phyloP scores from a whole-genome alignment of 2,888 invertebrate genomes.

The Brassicogethes aeneus region DNA sequence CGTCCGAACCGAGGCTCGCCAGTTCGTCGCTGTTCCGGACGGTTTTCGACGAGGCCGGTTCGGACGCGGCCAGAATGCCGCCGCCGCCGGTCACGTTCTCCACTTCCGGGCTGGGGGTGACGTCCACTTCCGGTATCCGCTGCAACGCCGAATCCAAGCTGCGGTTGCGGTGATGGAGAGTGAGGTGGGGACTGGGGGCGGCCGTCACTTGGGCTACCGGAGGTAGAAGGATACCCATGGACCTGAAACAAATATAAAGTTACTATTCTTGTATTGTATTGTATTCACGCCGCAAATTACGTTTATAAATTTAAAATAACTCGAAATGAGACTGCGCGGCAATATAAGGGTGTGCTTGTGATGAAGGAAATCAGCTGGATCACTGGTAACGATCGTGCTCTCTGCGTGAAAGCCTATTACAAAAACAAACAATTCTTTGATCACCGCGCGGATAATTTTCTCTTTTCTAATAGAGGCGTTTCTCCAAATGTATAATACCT shows the following conservation, averaged over 20 bases:
- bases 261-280: not conserved
- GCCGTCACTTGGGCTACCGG: conserved; percentile 49
- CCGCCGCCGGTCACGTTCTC: conserved; percentile 35
- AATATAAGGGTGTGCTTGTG: no score
- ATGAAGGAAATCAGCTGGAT: no score
- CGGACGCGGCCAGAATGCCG: conserved; percentile 35
- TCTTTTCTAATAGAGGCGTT: no score
- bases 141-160: conserved; percentile 85
- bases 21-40: conserved; percentile 48
- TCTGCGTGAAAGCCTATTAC: no score
- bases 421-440: no score
- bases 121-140: conserved; percentile 79
- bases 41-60: conserved; percentile 36
- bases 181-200: conserved; percentile 40
- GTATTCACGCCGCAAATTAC: no score
- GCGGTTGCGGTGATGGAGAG: conserved; percentile 78
- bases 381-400: no score
- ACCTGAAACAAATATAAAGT: conserved; percentile 39
- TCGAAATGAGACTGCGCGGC: no score
- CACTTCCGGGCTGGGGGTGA: conserved; percentile 55
- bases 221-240: conserved; percentile 56
- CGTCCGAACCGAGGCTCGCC: conserved; percentile 64
- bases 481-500: no score
- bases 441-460: no score
- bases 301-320: no score